These are phyloP conservation scores for Melanotaenia maccullochi DNA, from an alignment of 2,797 vertebrate species.

Conservation along the genomic window DNA sequence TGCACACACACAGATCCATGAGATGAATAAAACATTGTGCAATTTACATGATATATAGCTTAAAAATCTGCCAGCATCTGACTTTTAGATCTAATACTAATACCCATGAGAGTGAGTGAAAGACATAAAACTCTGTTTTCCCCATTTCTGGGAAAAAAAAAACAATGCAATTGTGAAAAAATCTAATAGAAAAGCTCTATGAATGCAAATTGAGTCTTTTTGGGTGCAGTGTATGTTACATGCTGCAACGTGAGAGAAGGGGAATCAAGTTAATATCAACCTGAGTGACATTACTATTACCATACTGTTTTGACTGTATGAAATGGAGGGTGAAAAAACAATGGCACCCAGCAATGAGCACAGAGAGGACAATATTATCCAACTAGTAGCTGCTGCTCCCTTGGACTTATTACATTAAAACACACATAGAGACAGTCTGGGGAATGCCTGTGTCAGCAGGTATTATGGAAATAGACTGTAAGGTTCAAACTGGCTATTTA, in stretches of 20 bases:
- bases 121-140: constrained; percentile 52
- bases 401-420: constrained; percentile 80
- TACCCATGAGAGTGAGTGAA: constrained; percentile 60
- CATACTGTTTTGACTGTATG: constrained; percentile 46
- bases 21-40: constrained; percentile 84
- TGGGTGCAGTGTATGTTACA: constrained; percentile 56
- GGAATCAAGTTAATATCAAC: constrained; percentile 74
- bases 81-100: constrained; percentile 77
- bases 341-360: constrained; percentile 52
- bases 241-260: constrained; percentile 57
- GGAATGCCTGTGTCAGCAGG: constrained; percentile 70
- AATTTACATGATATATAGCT: constrained; percentile 84
- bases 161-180: constrained; percentile 75
- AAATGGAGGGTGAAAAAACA: constrained; percentile 50
- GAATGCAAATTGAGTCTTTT: constrained; percentile 82
- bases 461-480: constrained; percentile 76
- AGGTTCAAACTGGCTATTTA: constrained; percentile 70
- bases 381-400: constrained; percentile 49
- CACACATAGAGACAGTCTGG: constrained; percentile 61
- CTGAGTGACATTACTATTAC: constrained; percentile 69
- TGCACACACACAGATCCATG: background rate
- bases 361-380: constrained; percentile 42
- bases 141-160: constrained; percentile 51
- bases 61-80: constrained; percentile 74
- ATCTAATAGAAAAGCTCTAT: constrained; percentile 85